Base-by-base conservation (phyloP, 2,113 vertebrate genomes). In the Pteronura brasiliensis region DNA sequence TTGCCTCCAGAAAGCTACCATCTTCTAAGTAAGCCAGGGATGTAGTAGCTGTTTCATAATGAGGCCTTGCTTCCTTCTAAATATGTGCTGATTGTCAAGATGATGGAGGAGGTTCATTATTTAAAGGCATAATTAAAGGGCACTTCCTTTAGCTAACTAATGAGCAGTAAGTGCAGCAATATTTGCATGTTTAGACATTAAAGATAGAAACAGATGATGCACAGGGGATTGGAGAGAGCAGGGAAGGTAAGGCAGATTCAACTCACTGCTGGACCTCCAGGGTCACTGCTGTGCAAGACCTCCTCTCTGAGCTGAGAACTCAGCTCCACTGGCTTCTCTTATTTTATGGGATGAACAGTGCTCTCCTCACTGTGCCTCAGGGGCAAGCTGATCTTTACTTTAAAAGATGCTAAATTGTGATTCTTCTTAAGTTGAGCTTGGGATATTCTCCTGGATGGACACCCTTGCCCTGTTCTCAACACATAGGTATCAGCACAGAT, bases 41-140 rank as follows among this genome's bases (percentile, higher is more conserved):
- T 36, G 61, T 74, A 92, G 71, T 86, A 27, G 89, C 47, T 95
- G 92, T 61, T 96, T 96, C 84, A 79, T 96, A 97, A 97, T 80
- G 96, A 98, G 92, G 44, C 47, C 95, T 95, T 81, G 89, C 90
- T 95, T 95, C 57, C 88, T 95, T 88, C 88, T 95, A 97, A 97
- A 95, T 92, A 96, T 96, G 95, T 39, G 44, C 90, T 69, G 97
- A 98, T 96, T 98, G 97, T 97, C 98, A 97, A 97, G 94, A 97
- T 98, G 98, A 98, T 98, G 92, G 96, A 98, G 96, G 93, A 97
- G 92, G 95, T 96, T 98, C 97, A 97, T 98, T 98, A 97, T 92
- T 96, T 97, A 97, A 97, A 98, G 81, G 95, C 92, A 95, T 98
- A 97, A 98, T 98, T 97, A 98, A 98, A 97, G 97, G 98, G 93